Evolutionary conservation across 35 echinoderm and acorn worm species (phyloP), one percentile per base, ranked within the genome.

Genomic region (Apostichopus japonicus): DNA sequence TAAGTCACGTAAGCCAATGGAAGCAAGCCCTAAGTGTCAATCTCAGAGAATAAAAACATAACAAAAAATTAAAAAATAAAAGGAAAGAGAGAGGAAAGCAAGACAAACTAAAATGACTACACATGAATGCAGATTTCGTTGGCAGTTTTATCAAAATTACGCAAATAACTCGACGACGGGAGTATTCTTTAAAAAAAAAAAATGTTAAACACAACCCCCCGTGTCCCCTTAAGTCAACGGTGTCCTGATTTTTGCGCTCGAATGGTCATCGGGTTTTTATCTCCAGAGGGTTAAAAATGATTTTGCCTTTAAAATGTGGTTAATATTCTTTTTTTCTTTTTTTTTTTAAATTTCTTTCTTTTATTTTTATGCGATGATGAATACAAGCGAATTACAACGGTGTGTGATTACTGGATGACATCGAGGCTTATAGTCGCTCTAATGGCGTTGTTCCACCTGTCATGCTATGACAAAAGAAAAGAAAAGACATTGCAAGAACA

Each of bases 211-310:
- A 84, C 53, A 84, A 84, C 54, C 81, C 55, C 81, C 55, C 81
- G 5, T 84, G 81, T 84, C 81, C 81, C 81, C 81, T 84, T 84
- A 84, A 84, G 81, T 84, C 81, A 84, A 84, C 81, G 54, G 53
- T 84, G 81, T 24, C 54, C 81, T 84, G 56, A 84, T 84, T 84
- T 84, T 84, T 54, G 56, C 56, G 81, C 81, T 84, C 81, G 8
- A 23, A 6, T 56, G 81, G 56, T 51, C 56, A 21, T 57, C 14
- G 56, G 81, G 81, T 84, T 84, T 84, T 57, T 84, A 84, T 84
- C n/a, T 57, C 81, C 81, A 84, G 71, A 84, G 17, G 81, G 81
- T 24, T 83, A 84, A 84, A 83, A 84, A 84, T 84, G 81, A 84
- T 84, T 84, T 84, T 84, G 81, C 55, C 57, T 84, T 84, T 57